Conservation (phyloP, 2,113 vertebrate species). For the Prunella himalayana region DNA sequence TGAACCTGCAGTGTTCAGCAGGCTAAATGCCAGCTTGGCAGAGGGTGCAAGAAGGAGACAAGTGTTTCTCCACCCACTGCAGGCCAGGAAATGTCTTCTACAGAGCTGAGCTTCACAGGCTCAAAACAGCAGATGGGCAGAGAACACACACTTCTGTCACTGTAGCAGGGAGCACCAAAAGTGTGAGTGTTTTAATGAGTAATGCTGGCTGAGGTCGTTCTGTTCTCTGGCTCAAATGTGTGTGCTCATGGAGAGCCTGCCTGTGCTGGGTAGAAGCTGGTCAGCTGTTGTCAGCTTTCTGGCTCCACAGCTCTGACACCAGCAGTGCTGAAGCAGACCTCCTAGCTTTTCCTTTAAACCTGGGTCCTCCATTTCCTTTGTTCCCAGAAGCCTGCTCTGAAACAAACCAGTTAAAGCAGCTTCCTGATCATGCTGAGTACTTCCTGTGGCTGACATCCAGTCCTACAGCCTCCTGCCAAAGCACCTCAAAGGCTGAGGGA, state of each 20-base stretch:
- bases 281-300: not conserved
- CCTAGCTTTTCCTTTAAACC: not conserved
- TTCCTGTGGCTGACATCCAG: slow-evolving; percentile 46
- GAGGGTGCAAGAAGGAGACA: not conserved
- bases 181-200: slow-evolving; percentile 35
- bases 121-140: slow-evolving; percentile 51
- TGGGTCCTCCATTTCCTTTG: not conserved
- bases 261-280: not conserved
- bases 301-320: not conserved
- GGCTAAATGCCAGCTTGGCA: not conserved
- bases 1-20: not conserved
- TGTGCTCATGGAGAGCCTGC: not conserved
- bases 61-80: slow-evolving; percentile 31
- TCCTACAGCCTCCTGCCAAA: not conserved
- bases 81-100: slow-evolving; percentile 44
- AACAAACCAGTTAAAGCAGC: not conserved
- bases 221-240: not conserved
- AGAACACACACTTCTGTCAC: slow-evolving; percentile 11
- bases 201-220: not conserved
- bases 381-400: slow-evolving; percentile 19
- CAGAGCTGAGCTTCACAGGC: slow-evolving; percentile 14
- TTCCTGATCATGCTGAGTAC: not conserved
- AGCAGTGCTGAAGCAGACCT: not conserved
- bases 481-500: not conserved
- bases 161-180: slow-evolving; percentile 18